Evolutionary conservation across 2,888 invertebrate species (phyloP).

Genomic region (Macrophya alboannulata): DNA sequence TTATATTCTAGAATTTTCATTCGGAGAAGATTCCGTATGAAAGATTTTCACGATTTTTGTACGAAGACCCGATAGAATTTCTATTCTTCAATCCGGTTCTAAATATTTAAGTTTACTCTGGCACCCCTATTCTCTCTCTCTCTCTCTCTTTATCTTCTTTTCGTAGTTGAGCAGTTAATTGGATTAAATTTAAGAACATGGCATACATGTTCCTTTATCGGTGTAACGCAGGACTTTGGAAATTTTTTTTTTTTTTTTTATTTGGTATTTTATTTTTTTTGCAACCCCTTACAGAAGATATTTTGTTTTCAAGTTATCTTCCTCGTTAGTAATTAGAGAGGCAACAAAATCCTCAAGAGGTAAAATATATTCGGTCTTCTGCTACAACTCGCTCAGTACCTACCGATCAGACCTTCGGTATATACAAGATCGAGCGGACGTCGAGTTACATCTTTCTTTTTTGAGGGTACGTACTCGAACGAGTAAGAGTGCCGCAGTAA

Average conservation of each 20-base stretch:
- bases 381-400: not conserved
- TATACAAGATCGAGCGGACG: not conserved
- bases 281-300: not conserved
- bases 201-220: not conserved
- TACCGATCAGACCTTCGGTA: not conserved
- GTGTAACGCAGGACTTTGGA: not conserved
- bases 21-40: too few relatives aligned
- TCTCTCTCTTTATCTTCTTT: too few relatives aligned
- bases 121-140: too few relatives aligned
- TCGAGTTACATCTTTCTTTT: slow-evolving; percentile 11
- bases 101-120: too few relatives aligned
- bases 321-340: not conserved
- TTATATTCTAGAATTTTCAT: not conserved
- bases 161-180: too few relatives aligned
- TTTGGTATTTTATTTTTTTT: not conserved
- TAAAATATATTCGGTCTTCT: not conserved
- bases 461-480: not conserved
- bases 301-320: not conserved
- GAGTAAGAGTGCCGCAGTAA: slow-evolving; percentile 14
- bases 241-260: not conserved
- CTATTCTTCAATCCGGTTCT: too few relatives aligned
- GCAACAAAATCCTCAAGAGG: not conserved
- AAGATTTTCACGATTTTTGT: too few relatives aligned
- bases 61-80: too few relatives aligned
- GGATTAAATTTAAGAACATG: not conserved